phyloP scores from a whole-genome alignment of 53 echinoderm and acorn worm genomes.

The Zoroaster sp. region DNA sequence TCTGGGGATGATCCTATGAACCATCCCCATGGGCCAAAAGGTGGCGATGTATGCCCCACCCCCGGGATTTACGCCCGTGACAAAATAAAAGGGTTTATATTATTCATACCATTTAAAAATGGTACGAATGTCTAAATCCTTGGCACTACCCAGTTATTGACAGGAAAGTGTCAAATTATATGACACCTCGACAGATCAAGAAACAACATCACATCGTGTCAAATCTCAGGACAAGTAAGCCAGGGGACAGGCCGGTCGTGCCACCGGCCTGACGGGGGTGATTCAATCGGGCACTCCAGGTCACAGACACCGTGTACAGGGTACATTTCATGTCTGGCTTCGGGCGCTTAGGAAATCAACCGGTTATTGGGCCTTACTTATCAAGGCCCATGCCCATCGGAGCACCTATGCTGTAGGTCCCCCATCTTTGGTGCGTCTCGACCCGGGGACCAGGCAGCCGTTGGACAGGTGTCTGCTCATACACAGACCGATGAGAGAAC shows the following conservation, averaged over 20 bases:
- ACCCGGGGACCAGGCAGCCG: neutral
- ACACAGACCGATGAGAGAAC: constrained; percentile 19
- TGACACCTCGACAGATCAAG: constrained; percentile 18
- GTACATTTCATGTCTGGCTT: neutral
- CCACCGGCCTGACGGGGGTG: constrained; percentile 18
- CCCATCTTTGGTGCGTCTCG: neutral
- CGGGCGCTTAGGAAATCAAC: neutral
- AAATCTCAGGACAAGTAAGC: neutral
- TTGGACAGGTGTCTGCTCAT: constrained; percentile 12
- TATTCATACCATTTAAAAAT: constrained; percentile 6
- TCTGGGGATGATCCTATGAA: too few species aligned
- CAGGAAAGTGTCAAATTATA: constrained; percentile 33
- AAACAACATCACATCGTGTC: neutral
- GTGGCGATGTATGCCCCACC: too few species aligned
- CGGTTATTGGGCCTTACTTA: neutral
- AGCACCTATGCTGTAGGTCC: constrained; percentile 54
- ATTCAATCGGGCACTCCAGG: constrained; percentile 50
- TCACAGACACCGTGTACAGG: constrained; percentile 3
- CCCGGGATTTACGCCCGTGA: neutral
- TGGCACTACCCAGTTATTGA: neutral
- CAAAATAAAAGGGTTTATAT: neutral
- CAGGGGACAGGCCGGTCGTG: constrained; percentile 13
- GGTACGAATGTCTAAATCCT: too few species aligned
- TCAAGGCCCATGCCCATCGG: constrained; percentile 41
- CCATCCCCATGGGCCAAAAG: too few species aligned